Base-by-base conservation (phyloP, 2,113 vertebrate species). In the Paralichthys olivaceus region DNA sequence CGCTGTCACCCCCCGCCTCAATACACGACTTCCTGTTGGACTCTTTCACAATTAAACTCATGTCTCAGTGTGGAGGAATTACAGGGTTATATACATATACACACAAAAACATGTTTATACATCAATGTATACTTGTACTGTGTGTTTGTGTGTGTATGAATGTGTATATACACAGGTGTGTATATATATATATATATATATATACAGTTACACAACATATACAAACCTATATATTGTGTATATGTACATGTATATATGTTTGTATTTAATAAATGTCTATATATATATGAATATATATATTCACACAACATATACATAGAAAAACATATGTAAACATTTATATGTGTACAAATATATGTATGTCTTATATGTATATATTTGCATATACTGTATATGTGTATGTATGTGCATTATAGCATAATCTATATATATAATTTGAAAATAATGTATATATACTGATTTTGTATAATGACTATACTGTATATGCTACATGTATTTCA, bases 41-140 rank as follows among this genome's bases (percentile, higher is more conserved):
- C 4, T 26, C 34, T 87, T 84, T 83, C 87, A 84, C 61, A 87
- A 81, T 84, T 59, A 81, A 77, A 77, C 29, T 40, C 37, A 7
- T 3, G 17, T 49, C 4, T 17, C 15, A 49, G 17, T 49, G 45
- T 49, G 45, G 19, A 15, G 45, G 45, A 49, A 1, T 49, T 19
- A 19, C 45, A 49, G 6, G 4, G 14, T 49, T 49, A 49, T 19
- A 19, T 47, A 19, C 45, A 49, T 5, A 2, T 9, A 34, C 11
- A 49, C 45, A 20, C 6, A 49, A 4, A 49, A 5, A 20, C 45
- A 47, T 47, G 17, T 47, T 19, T 49, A 17, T 4, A 22, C 37
- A 3, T 13, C 9, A 2, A 11, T 13, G 37, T 40, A 11, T 13
- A 40, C 37, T 40, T 40, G 37, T 40, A 40, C 37, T 3, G 37